Percentiles rank a stretch among this genome's conserved stretches.
Evolutionary conservation across 2,797 vertebrate genomes (phyloP).

Genomic region (Cygnus olor): DNA sequence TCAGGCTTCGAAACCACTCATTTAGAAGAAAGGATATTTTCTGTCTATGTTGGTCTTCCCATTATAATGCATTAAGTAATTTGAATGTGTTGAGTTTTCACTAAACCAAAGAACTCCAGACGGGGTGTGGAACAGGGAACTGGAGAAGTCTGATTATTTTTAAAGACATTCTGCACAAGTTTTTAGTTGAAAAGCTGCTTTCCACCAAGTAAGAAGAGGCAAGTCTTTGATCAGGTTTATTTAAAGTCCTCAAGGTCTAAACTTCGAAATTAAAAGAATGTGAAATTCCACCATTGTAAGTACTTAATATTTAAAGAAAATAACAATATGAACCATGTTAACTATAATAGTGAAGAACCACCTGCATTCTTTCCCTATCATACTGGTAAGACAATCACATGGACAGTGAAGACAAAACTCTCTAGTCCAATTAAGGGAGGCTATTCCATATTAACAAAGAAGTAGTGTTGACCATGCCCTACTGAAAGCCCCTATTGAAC

Average conservation of each 20-base stretch:
- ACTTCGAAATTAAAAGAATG: background rate
- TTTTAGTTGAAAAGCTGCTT: background rate
- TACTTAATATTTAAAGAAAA: background rate
- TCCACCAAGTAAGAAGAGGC: background rate
- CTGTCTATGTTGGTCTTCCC: background rate
- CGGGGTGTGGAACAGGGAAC: background rate
- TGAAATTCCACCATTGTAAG: background rate
- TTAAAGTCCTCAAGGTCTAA: background rate
- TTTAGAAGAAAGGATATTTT: background rate
- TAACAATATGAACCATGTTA: background rate
- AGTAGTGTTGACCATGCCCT: background rate
- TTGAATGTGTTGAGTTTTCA: background rate
- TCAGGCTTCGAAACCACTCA: background rate
- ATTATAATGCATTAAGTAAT: background rate
- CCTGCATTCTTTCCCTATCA: background rate
- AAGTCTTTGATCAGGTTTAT: background rate
- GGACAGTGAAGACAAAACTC: background rate
- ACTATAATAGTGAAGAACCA: background rate
- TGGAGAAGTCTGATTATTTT: background rate
- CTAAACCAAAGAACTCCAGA: background rate
- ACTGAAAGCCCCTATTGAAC: rapidly evolving
- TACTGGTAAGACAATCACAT: background rate
- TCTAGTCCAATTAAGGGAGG: background rate
- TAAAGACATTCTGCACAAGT: background rate
- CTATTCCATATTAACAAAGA: background rate